A percentile compares a stretch with the other conserved stretches of the same genome.
These are phyloP conservation scores for Gavialis gangeticus DNA, from an alignment of 2,113 vertebrate genomes.

Conservation along the genomic window DNA sequence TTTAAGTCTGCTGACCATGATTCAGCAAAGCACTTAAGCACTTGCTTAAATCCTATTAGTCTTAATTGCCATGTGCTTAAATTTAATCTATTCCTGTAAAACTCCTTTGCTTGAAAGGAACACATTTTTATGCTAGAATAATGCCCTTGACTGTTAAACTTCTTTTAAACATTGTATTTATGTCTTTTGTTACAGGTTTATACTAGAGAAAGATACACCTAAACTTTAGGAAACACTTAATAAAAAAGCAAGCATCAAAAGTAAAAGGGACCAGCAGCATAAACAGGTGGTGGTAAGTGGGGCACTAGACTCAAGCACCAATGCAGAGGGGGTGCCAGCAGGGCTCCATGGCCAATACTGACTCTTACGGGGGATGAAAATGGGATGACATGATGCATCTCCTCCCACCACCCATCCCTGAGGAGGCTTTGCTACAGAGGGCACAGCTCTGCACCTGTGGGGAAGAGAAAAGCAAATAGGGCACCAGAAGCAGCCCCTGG, in stretches of 20 bases:
- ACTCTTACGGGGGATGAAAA: no score
- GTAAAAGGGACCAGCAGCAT: neutral
- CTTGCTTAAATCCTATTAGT: neutral
- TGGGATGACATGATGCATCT: no score
- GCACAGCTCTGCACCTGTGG: no score
- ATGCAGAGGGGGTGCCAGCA: neutral
- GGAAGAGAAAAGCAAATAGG: no score
- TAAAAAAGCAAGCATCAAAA: neutral
- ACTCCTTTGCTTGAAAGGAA: neutral
- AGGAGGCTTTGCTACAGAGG: no score
- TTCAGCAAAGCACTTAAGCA: neutral
- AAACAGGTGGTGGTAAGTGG: neutral
- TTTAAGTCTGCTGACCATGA: neutral
- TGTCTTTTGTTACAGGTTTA: neutral
- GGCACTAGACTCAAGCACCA: neutral
- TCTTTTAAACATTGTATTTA: neutral
- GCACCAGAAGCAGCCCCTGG: no score
- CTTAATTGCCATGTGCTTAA: neutral
- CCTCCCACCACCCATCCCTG: no score
- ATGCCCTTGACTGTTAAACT: neutral
- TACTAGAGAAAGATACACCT: neutral
- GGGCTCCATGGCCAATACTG: accelerated
- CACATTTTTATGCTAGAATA: neutral
- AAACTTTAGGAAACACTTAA: neutral
- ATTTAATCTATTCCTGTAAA: neutral